Evolutionary conservation across 1,140 invertebrate genomes (phyloP).

Genomic region (Temnothorax nylanderi): DNA sequence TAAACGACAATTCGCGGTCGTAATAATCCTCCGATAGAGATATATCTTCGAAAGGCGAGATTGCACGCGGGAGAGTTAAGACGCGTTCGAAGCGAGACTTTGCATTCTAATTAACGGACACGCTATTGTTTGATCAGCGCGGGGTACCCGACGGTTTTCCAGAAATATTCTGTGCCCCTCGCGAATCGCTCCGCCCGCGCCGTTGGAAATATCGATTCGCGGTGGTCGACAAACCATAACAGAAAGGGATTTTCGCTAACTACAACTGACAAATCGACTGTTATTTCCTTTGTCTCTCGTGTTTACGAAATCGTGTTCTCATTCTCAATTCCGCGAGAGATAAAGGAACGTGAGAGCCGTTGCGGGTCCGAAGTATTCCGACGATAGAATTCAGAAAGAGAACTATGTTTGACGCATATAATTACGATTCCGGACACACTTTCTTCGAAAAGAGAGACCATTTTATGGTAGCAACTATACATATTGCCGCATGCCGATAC

Average conservation of each 20-base stretch:
- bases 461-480: background rate
- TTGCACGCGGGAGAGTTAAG: background rate
- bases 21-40: background rate
- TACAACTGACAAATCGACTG: background rate
- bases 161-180: background rate
- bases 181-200: background rate
- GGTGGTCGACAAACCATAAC: background rate
- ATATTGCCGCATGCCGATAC: background rate
- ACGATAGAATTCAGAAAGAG: background rate
- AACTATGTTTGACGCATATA: background rate
- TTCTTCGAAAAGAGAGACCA: background rate
- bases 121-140: background rate
- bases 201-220: background rate
- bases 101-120: background rate
- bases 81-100: background rate
- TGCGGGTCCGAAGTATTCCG: background rate
- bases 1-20: background rate
- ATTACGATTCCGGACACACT: background rate
- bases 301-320: background rate
- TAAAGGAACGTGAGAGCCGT: background rate
- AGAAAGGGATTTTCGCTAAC: background rate
- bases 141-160: background rate
- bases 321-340: background rate
- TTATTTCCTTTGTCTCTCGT: background rate
- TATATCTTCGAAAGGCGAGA: background rate